Evolutionary conservation across 2,113 vertebrate species (phyloP).

Genomic region (Alectura lathami): DNA sequence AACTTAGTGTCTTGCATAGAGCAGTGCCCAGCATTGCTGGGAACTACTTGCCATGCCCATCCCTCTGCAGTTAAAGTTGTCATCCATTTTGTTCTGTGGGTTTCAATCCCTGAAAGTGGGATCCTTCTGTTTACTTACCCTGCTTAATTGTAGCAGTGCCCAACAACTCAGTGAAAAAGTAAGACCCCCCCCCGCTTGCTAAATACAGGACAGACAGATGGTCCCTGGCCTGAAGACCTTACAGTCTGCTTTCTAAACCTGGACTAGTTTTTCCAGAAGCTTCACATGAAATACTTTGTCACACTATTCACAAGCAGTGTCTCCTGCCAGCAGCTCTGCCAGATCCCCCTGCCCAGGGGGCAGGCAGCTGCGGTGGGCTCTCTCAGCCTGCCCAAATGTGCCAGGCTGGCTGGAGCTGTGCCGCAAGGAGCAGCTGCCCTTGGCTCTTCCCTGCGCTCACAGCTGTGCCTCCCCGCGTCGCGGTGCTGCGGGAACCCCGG

Average conservation of each 20-base stretch:
- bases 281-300: neutral
- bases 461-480: neutral
- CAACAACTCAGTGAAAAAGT: neutral
- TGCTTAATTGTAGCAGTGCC: neutral
- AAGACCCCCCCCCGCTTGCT: neutral
- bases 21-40: neutral
- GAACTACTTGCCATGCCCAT: neutral
- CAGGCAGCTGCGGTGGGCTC: neutral
- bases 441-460: neutral
- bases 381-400: neutral
- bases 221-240: constrained; percentile 15
- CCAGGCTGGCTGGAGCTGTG: neutral
- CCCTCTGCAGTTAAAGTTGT: neutral
- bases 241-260: neutral
- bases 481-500: neutral
- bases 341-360: neutral
- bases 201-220: neutral
- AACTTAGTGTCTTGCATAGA: neutral
- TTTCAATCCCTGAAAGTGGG: neutral
- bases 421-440: neutral
- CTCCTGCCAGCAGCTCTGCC: constrained; percentile 1
- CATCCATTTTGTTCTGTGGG: neutral
- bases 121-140: neutral
- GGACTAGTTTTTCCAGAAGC: neutral
- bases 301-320: neutral